phyloP scores from a whole-genome alignment of 2,888 invertebrate species.

The Bugulina stolonifera region DNA sequence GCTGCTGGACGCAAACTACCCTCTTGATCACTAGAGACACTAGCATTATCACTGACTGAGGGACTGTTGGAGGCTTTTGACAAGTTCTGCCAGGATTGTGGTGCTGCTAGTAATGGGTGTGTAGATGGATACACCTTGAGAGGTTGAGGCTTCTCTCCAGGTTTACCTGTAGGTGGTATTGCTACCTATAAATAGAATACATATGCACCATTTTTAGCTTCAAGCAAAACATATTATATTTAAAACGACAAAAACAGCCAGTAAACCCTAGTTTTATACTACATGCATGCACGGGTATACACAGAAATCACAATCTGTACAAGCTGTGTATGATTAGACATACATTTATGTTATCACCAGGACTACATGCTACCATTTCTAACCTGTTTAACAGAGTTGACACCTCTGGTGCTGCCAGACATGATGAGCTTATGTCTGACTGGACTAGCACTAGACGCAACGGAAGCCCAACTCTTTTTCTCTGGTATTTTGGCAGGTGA shows the following conservation, averaged over 20 bases:
- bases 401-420: neutral
- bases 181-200: too few relatives aligned
- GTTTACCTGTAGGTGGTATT: neutral
- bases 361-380: neutral
- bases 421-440: conserved; percentile 2
- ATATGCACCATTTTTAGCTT: too few relatives aligned
- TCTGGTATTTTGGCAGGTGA: neutral
- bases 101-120: neutral
- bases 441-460: neutral
- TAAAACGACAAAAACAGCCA: too few relatives aligned
- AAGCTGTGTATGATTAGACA: too few relatives aligned
- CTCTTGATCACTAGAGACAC: neutral
- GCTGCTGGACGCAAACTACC: neutral
- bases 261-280: too few relatives aligned
- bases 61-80: neutral
- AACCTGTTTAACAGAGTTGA: conserved; percentile 24
- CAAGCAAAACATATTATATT: neutral
- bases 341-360: too few relatives aligned
- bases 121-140: neutral
- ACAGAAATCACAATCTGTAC: too few relatives aligned
- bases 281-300: too few relatives aligned
- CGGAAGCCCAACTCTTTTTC: conserved; percentile 18
- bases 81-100: neutral
- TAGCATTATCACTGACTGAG: neutral
- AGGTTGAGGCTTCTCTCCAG: neutral